Evolutionary conservation across 2,888 invertebrate genomes (phyloP).

Genomic region (Apeira syringaria): DNA sequence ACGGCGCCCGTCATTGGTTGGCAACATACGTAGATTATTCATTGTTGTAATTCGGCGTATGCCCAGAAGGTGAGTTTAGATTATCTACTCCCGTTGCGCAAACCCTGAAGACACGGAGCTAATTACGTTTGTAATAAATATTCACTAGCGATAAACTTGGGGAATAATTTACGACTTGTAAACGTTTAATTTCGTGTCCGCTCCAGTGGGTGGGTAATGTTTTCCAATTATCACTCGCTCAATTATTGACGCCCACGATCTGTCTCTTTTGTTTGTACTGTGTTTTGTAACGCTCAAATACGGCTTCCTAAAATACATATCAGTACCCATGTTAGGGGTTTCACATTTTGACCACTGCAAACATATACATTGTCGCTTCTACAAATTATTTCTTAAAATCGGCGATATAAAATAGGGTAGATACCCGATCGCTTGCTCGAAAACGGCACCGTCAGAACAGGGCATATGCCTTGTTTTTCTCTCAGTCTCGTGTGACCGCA

Average conservation of each 20-base stretch:
- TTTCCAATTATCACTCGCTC: slow-evolving; percentile 20
- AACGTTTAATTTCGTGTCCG: slow-evolving; percentile 62
- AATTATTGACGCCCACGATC: slow-evolving; percentile 15
- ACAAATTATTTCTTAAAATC: too few species aligned
- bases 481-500: too few species aligned
- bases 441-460: too few species aligned
- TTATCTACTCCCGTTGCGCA: slow-evolving; percentile 60
- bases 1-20: too few species aligned
- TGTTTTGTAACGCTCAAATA: not conserved
- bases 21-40: slow-evolving; percentile 31
- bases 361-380: too few species aligned
- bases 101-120: slow-evolving; percentile 65
- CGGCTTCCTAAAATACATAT: too few species aligned
- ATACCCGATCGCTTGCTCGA: too few species aligned
- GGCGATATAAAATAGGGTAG: too few species aligned
- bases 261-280: not conserved
- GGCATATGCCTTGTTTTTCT: too few species aligned
- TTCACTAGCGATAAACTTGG: slow-evolving; percentile 73
- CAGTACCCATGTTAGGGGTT: too few species aligned
- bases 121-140: slow-evolving; percentile 74
- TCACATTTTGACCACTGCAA: too few species aligned
- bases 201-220: slow-evolving; percentile 45
- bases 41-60: slow-evolving; percentile 29
- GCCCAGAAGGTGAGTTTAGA: slow-evolving; percentile 56
- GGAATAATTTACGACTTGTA: slow-evolving; percentile 70